Base-by-base conservation (phyloP, 2,113 vertebrate genomes). In the Isurus oxyrinchus region DNA sequence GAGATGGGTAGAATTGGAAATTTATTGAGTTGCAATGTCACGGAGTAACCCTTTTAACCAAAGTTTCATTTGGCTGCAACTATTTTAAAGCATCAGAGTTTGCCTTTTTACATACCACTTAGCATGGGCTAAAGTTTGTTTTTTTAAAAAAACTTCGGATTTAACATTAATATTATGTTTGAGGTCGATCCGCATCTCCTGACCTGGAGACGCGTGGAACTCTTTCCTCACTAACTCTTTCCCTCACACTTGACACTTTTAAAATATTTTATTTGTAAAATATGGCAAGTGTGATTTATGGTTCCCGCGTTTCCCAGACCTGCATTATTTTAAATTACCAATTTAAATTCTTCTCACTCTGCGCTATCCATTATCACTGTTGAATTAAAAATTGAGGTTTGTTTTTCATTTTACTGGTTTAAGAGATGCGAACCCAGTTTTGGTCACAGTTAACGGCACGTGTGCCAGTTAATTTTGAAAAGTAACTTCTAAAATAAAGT, bases 311-410 rank as follows among this genome's bases (percentile, higher is more conserved):
- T 95, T 69, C 11, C 94, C 94, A 95, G 94, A 49, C 94, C 40
- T 69, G 53, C 66, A 67, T 57, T 72, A 53, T 95, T 95, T 95
- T 95, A 95, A 95, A 69, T 44, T 44, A 67, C 61, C 63, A 66
- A 67, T 63, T 94, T 63, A 94, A 67, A 67, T 67, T 44, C 53
- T 44, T 27, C 94, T 69, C 94, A 69, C 94, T 69, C 35, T 67
- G 93, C 66, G 35, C 44, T 66, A 67, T 27, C 66, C 94, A 95
- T 69, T 94, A 94, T 27, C 94, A 95, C 63, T 31, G 44, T 23
- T 67, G 66, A 69, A 95, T 95, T 95, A 69, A 53, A 95, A 95
- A 90, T 53, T 0, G 87, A 4, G 25, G 5, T 40, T 40, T 67
- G 7, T 67, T 67, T 49, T 25, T 53, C 5, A 44, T 31, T 11